phyloP scores from a whole-genome alignment of 2,797 vertebrate species.

The Pseudochirops cupreus region DNA sequence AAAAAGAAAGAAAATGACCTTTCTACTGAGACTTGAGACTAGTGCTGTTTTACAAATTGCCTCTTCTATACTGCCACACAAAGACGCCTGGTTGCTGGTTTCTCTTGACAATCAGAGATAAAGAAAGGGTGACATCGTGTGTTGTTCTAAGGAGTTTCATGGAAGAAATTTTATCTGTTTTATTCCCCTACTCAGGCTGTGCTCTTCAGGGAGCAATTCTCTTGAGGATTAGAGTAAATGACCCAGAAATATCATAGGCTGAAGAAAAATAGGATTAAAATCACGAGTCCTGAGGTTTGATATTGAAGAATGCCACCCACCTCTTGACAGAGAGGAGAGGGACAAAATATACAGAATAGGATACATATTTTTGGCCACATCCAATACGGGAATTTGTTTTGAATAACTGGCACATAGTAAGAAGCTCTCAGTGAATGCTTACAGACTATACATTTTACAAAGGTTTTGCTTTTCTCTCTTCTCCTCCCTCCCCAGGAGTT shows the following conservation, averaged over 20 bases:
- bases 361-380: not conserved
- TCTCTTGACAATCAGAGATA: not conserved
- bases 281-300: not conserved
- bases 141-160: not conserved
- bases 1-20: slow-evolving; percentile 15
- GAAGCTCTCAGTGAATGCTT: not conserved
- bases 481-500: not conserved
- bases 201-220: not conserved
- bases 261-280: not conserved
- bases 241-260: not conserved
- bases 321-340: not conserved
- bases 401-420: not conserved
- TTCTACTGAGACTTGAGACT: not conserved
- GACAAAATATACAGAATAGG: not conserved
- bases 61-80: slow-evolving; percentile 24
- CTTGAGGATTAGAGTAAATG: slow-evolving; percentile 16
- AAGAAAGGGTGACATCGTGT: not conserved
- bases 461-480: not conserved
- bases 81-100: not conserved
- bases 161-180: slow-evolving; percentile 5
- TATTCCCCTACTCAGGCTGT: not conserved
- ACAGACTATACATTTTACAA: not conserved
- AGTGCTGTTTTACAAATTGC: not conserved
- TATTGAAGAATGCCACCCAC: not conserved
- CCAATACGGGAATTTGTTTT: not conserved